Evolutionary conservation across 2,888 invertebrate species (phyloP).

Genomic region (Ochropleura plecta): DNA sequence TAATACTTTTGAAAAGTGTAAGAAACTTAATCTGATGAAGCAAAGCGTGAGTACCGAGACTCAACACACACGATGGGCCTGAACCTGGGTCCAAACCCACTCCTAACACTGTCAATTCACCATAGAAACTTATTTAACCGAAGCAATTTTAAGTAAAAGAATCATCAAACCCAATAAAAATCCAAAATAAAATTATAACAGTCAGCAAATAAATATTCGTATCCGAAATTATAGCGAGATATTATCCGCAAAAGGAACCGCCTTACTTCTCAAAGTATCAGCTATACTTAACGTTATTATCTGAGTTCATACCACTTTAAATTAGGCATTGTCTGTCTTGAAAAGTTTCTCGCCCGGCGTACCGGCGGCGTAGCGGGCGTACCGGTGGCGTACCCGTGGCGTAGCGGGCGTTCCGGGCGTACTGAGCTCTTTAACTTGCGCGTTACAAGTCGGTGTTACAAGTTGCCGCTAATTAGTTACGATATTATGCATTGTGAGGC

Average conservation of each 20-base stretch:
- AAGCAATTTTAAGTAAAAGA: background rate
- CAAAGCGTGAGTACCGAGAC: background rate
- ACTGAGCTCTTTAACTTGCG: slow-evolving; percentile 60
- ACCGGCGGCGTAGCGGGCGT: slow-evolving; percentile 14
- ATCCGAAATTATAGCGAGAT: background rate
- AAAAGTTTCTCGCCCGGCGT: slow-evolving; percentile 58
- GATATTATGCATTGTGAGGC: slow-evolving; percentile 67
- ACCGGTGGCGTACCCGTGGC: slow-evolving; percentile 15
- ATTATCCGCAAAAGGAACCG: slow-evolving; percentile 28
- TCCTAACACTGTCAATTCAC: background rate
- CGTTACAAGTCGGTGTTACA: slow-evolving; percentile 50
- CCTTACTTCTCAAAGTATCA: slow-evolving; percentile 57
- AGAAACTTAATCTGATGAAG: background rate
- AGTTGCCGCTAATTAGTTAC: slow-evolving; percentile 67
- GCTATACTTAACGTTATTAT: slow-evolving; percentile 70
- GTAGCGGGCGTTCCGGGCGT: slow-evolving; percentile 25
- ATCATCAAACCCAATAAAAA: background rate
- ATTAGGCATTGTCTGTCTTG: slow-evolving; percentile 70
- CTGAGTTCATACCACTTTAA: slow-evolving; percentile 71
- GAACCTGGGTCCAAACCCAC: background rate
- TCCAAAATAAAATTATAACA: too few relatives aligned
- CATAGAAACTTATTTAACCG: background rate
- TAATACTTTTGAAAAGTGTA: too few relatives aligned
- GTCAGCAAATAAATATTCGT: background rate
- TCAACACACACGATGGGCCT: background rate